Evolutionary conservation across 2,888 invertebrate species (phyloP).

Genomic region (Polymixis lichenea): DNA sequence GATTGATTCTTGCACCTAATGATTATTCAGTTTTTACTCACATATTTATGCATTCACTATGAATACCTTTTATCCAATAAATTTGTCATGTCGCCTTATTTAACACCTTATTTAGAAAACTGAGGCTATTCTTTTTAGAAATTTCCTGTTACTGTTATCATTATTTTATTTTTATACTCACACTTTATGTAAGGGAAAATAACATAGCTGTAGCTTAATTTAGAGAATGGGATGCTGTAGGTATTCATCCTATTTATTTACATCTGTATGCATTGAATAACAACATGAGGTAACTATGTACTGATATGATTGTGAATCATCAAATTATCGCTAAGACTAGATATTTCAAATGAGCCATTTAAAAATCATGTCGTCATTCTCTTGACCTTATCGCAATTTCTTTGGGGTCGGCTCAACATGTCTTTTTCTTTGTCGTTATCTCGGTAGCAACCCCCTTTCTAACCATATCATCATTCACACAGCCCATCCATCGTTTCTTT

Average conservation of each 20-base stretch:
- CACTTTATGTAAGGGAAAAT: conserved; percentile 30
- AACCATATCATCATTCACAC: too few relatives aligned
- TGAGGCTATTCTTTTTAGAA: neutral
- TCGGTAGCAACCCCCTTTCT: too few relatives aligned
- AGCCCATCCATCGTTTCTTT: too few relatives aligned
- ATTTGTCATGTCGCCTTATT: neutral
- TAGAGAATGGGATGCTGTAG: conserved; percentile 18
- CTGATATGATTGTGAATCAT: conserved; percentile 29
- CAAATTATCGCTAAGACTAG: neutral
- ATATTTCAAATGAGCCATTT: neutral
- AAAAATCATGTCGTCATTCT: neutral
- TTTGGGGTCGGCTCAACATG: too few relatives aligned
- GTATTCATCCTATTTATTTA: conserved; percentile 31
- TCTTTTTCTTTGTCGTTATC: too few relatives aligned
- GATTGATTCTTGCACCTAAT: neutral
- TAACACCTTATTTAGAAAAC: conserved; percentile 3
- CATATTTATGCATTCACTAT: too few relatives aligned
- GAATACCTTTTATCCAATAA: neutral
- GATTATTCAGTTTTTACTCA: neutral
- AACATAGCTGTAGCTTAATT: conserved; percentile 1
- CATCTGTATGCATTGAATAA: conserved; percentile 43
- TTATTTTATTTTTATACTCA: conserved; percentile 11
- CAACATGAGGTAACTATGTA: conserved; percentile 35
- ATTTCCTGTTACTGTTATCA: conserved; percentile 1
- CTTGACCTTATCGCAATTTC: too few relatives aligned